Base-by-base conservation (phyloP, 2,888 invertebrate species). In the Protophormia terraenovae region DNA sequence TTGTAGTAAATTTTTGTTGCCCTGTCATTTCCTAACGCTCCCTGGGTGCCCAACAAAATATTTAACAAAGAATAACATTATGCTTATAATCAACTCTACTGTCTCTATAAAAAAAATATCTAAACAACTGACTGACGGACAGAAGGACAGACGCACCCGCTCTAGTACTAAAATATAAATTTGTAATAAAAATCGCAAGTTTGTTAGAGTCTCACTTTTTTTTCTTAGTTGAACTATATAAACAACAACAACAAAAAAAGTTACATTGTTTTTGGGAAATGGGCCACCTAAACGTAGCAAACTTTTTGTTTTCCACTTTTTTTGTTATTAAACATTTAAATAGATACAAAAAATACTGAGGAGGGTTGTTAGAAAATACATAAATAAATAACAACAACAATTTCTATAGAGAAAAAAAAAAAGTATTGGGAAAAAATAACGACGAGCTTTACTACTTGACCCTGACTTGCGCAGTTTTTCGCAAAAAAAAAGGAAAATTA, bases 391-490 rank as follows among this genome's bases (percentile, higher is more conserved):
- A 29, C 22, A 79, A 64, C 24, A 50, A 38, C 73, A 73, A 71
- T 41, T n/a, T 35, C 19, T 60, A 77, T 67, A 69, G 58, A 58
- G 19, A 50, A 82, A 83, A 41, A 71, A 58, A 78, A 80, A 24
- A 50, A 24, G 3, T 45, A 69, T 64, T 73, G 78, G 41, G 45
- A 76, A 64, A 75, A 45, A 75, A 72, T 50, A 72, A 58, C 50
- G 38, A 55, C n/a, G 16, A n/a, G 35, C n/a, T 41, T 5, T 41
- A 60, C 64, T 87, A 88, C 88, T 90, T 90, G 91, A 90, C 91
- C 91, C 90, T 90, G 91, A 91, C 91, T 91, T 91, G 91, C 91
- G 91, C 91, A 91, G 88, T 88, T 88, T 88, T 87, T 85, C 77
- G 72, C 78, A 78, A 78, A 72, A 80, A 76, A 22, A 55, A 66